Percentiles rank a stretch among this genome's conserved stretches.
These are phyloP conservation scores for Gila robusta DNA, from an alignment of 2,797 vertebrate species.

Conservation along the genomic window DNA sequence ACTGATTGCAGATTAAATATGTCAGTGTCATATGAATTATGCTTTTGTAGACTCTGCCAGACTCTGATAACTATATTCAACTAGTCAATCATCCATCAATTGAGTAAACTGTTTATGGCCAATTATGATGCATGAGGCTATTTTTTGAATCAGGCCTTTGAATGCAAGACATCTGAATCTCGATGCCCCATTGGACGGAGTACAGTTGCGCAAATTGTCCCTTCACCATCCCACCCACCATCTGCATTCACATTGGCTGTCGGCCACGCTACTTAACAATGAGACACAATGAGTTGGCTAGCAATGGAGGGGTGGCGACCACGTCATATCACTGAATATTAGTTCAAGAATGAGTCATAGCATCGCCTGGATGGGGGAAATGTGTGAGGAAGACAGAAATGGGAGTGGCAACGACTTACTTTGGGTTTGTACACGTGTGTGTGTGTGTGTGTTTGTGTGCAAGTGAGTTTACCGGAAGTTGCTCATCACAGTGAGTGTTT, in stretches of 20 bases:
- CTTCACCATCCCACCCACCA: conserved; percentile 61
- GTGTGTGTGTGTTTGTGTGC: not conserved
- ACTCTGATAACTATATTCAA: not conserved
- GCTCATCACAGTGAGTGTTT: conserved; percentile 51
- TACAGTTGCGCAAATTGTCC: conserved; percentile 54
- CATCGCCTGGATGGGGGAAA: conserved; percentile 46
- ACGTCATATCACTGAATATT: conserved; percentile 57
- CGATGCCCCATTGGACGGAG: conserved; percentile 25
- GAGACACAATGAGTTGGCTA: conserved; percentile 56
- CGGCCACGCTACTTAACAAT: conserved; percentile 67
- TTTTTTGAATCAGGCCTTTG: conserved; percentile 1
- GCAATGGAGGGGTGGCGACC: conserved; percentile 42
- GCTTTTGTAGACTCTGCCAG: not conserved
- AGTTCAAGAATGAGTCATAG: conserved; percentile 55
- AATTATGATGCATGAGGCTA: not conserved
- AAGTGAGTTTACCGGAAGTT: conserved; percentile 50
- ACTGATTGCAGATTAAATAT: not conserved
- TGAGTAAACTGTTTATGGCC: not conserved
- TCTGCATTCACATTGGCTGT: conserved; percentile 67
- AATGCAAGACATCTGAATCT: conserved; percentile 31
- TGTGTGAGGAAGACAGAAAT: conserved; percentile 45
- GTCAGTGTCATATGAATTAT: not conserved
- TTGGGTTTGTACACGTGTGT: not conserved
- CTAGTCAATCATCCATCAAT: not conserved
- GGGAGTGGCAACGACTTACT: conserved; percentile 7